Percentiles rank a stretch among this genome's conserved stretches.
These are phyloP conservation scores for Canis aureus DNA, from an alignment of 2,113 vertebrate species.

Conservation along the genomic window DNA sequence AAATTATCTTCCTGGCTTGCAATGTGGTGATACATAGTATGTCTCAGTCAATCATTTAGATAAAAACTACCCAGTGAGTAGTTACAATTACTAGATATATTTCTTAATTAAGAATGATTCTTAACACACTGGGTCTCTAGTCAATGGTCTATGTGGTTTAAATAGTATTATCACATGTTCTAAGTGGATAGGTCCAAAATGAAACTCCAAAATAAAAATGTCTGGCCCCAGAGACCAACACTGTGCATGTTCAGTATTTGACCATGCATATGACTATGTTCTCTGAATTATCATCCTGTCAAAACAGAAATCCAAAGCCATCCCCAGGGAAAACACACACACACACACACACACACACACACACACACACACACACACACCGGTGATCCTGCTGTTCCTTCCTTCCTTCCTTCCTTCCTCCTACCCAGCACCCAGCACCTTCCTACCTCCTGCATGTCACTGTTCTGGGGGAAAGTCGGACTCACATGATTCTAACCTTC, in stretches of 20 bases:
- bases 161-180: not conserved
- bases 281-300: not conserved
- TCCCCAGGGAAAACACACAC: not conserved
- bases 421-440: not conserved
- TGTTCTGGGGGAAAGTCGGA: not conserved
- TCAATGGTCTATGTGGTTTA: not conserved
- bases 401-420: not conserved
- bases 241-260: not conserved
- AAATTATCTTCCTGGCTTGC: slow-evolving; percentile 63
- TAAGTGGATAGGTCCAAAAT: not conserved
- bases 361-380: not conserved
- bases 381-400: not conserved
- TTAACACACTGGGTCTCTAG: slow-evolving; percentile 4
- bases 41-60: slow-evolving; percentile 26
- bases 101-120: slow-evolving; percentile 38
- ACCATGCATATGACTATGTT: not conserved
- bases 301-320: not conserved
- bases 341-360: not conserved
- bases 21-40: not conserved
- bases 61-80: not conserved
- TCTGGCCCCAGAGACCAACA: not conserved
- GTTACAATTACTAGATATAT: not conserved
- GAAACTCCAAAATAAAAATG: slow-evolving; percentile 27
- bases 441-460: not conserved
- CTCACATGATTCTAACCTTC: not conserved